These are phyloP conservation scores for Shargacucullia verbasci DNA, from an alignment of 2,888 invertebrate genomes.

Conservation along the genomic window DNA sequence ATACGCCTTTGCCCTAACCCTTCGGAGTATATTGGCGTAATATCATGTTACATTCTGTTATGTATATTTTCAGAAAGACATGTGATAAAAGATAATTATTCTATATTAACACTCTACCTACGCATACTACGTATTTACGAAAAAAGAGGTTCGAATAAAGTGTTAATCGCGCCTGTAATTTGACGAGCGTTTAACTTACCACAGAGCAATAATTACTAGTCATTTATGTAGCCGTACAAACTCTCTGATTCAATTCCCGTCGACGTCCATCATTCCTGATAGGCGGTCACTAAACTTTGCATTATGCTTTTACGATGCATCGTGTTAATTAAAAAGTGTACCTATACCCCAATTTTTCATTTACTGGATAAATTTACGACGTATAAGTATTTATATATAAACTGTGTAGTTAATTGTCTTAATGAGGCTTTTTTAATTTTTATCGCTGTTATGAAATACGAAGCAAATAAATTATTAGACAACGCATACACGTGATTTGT, in stretches of 20 bases:
- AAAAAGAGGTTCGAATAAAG: constrained; percentile 20
- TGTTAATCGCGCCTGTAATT: constrained; percentile 33
- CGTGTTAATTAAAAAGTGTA: constrained; percentile 21
- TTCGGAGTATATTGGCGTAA: no score
- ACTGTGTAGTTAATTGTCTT: no score
- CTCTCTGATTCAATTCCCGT: constrained; percentile 37
- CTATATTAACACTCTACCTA: not conserved
- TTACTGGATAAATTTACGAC: not conserved
- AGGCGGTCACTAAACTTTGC: constrained; percentile 23
- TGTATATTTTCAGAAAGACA: no score
- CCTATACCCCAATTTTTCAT: not conserved
- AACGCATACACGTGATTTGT: no score
- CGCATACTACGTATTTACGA: constrained; percentile 9
- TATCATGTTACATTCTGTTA: no score
- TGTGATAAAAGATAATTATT: no score
- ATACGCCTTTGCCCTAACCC: no score
- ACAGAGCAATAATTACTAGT: constrained; percentile 44
- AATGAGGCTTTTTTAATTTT: no score
- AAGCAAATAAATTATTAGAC: no score
- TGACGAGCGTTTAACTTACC: constrained; percentile 33
- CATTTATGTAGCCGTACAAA: constrained; percentile 43
- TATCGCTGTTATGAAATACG: no score
- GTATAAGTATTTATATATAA: no score
- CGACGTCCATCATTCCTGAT: constrained; percentile 20
- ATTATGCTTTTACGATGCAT: constrained; percentile 16